These are phyloP conservation scores for Penaeus vannamei DNA, from an alignment of 1,140 invertebrate species.

Conservation along the genomic window DNA sequence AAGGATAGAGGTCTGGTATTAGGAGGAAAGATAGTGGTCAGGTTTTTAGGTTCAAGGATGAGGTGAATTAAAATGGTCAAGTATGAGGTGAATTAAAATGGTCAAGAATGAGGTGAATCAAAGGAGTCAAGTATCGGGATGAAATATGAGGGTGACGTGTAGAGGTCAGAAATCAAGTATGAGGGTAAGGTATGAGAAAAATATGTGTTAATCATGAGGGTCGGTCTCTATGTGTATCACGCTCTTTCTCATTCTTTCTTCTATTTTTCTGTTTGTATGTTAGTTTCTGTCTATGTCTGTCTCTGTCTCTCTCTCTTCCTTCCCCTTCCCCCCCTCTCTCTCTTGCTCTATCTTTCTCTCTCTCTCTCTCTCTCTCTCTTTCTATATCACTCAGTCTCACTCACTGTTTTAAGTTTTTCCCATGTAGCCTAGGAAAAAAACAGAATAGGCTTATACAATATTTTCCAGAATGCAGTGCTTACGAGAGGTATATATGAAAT, in stretches of 20 bases:
- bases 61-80: too few species aligned
- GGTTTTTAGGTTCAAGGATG: background rate
- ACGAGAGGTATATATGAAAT: too few species aligned
- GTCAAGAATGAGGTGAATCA: too few species aligned
- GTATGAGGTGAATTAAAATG: too few species aligned
- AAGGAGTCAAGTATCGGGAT: too few species aligned
- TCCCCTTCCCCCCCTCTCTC: constrained; percentile 4
- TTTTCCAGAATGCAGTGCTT: too few species aligned
- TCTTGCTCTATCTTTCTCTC: constrained; percentile 17
- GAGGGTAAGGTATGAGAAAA: too few species aligned
- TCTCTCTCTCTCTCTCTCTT: constrained; percentile 18
- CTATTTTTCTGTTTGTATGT: background rate
- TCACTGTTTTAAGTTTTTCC: background rate
- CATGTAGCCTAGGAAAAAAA: background rate
- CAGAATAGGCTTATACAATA: too few species aligned
- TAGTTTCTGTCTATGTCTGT: background rate
- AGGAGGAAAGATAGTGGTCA: too few species aligned
- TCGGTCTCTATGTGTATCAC: constrained; percentile 4
- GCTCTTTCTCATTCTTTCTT: constrained; percentile 9
- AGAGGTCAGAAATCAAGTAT: too few species aligned
- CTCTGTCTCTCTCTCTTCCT: background rate
- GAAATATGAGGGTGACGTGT: too few species aligned
- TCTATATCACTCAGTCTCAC: constrained; percentile 14
- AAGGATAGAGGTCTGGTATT: background rate
- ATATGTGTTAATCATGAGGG: background rate